A percentile compares a stretch with the other conserved stretches of the same genome.
These are phyloP conservation scores for Xylota segnis DNA, from an alignment of 2,888 invertebrate species.

Conservation along the genomic window DNA sequence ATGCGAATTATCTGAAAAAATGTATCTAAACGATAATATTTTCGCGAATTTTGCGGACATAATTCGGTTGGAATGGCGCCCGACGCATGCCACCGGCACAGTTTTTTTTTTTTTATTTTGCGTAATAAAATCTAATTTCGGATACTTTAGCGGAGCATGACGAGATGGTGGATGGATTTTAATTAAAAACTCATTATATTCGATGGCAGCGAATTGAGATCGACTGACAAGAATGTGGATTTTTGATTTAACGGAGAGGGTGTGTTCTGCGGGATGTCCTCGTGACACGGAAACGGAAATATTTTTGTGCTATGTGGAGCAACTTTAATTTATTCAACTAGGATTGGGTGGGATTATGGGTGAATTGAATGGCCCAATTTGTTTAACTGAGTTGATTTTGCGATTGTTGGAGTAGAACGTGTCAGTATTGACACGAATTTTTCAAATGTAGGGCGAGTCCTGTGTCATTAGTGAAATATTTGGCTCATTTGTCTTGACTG, in stretches of 20 bases:
- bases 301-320: not conserved
- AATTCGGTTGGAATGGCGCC: not conserved
- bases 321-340: not conserved
- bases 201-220: not conserved
- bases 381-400: not conserved
- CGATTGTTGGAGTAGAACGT: no score
- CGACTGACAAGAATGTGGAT: not conserved
- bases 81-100: not conserved
- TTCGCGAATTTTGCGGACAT: not conserved
- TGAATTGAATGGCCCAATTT: not conserved
- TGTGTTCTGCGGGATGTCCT: not conserved
- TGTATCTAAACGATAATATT: not conserved
- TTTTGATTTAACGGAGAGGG: not conserved
- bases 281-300: not conserved
- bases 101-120: not conserved
- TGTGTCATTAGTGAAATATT: no score
- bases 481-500: no score
- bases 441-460: no score
- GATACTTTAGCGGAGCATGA: not conserved
- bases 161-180: not conserved
- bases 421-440: no score
- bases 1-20: not conserved
- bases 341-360: not conserved
- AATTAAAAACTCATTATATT: slow-evolving; percentile 8
- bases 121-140: not conserved